A percentile compares a stretch with the other conserved stretches of the same genome.
Conservation (phyloP, 2,888 invertebrate genomes). For the Cataglyphis cursor region DNA sequence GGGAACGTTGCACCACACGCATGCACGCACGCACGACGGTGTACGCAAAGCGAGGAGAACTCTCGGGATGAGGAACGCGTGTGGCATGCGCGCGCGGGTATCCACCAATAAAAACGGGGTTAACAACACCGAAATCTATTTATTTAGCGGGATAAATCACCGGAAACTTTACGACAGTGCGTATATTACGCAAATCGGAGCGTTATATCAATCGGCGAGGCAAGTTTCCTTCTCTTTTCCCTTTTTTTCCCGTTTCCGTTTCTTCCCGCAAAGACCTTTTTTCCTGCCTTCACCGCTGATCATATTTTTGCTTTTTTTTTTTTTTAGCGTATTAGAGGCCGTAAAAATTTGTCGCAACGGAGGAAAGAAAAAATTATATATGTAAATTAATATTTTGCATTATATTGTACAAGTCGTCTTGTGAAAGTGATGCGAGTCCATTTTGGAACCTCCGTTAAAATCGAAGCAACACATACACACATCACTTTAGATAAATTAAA, state of each 20-base stretch:
- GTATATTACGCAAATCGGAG: constrained; percentile 78
- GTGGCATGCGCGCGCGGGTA: constrained; percentile 31
- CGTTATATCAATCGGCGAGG: constrained; percentile 77
- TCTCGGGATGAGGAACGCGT: constrained; percentile 29
- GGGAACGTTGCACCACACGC: constrained; percentile 71
- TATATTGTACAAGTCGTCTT: neutral
- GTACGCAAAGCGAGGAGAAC: constrained; percentile 38
- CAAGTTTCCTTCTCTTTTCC: constrained; percentile 10
- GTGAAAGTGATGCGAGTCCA: neutral
- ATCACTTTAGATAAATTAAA: constrained; percentile 10
- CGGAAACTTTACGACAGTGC: constrained; percentile 71
- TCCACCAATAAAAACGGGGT: constrained; percentile 76
- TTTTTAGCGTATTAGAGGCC: neutral
- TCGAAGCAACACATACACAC: neutral
- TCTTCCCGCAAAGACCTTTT: neutral
- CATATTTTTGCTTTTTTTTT: neutral
- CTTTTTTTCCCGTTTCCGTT: neutral
- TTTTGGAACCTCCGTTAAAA: neutral
- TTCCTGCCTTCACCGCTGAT: neutral
- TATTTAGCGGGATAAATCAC: constrained; percentile 78
- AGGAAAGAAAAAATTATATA: neutral
- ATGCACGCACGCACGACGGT: neutral
- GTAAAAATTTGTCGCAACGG: neutral
- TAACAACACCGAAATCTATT: constrained; percentile 81
- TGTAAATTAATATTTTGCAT: neutral